phyloP scores from a whole-genome alignment of 2,113 vertebrate genomes.

The Macaca mulatta region DNA sequence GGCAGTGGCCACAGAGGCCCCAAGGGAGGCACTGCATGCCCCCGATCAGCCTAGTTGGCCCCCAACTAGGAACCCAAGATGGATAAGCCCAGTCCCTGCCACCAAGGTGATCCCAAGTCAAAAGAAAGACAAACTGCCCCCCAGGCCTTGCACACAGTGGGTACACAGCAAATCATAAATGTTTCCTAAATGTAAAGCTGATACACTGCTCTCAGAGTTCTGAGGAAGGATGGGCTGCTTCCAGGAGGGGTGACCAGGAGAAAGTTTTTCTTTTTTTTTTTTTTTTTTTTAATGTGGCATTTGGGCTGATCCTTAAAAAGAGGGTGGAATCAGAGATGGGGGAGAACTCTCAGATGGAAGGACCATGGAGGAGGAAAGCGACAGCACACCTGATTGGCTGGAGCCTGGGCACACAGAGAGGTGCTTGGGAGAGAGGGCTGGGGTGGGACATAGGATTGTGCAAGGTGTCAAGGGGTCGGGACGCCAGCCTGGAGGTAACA shows the following conservation, averaged over 20 bases:
- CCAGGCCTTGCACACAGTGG: not conserved
- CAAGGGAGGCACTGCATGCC: not conserved
- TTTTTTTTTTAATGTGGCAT: not conserved
- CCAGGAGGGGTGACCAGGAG: not conserved
- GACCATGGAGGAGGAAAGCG: not conserved
- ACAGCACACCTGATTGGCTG: fast-evolving
- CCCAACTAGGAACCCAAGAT: not conserved
- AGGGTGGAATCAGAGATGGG: not conserved
- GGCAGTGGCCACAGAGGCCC: not conserved
- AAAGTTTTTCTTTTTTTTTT: too few species aligned
- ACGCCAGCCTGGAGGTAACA: not conserved
- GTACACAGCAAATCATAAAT: not conserved
- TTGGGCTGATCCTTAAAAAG: not conserved
- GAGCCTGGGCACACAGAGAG: not conserved
- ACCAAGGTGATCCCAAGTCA: not conserved
- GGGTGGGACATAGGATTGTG: fast-evolving
- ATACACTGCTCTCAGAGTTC: not conserved
- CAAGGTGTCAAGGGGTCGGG: not conserved
- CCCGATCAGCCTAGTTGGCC: not conserved
- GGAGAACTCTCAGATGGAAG: not conserved
- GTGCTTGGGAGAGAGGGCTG: not conserved
- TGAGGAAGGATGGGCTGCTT: not conserved
- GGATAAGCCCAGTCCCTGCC: not conserved
- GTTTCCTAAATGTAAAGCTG: not conserved
- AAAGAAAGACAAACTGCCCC: not conserved